phyloP scores from a whole-genome alignment of 2,888 invertebrate species.

The Acanthosepion esculentum region DNA sequence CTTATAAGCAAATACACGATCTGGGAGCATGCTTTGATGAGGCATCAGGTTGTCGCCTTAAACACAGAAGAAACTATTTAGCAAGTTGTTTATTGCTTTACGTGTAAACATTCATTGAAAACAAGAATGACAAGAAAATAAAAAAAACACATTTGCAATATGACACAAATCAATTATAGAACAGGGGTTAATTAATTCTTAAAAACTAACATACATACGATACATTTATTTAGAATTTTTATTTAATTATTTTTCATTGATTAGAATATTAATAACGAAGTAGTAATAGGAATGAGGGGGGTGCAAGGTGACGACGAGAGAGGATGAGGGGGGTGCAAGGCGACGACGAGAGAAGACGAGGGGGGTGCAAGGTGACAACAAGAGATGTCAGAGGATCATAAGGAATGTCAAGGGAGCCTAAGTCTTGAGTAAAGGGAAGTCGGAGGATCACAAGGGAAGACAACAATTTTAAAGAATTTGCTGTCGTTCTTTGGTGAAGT shows the following conservation, averaged over 20 bases:
- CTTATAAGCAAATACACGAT: neutral
- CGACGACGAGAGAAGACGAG: too few species aligned
- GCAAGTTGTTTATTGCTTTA: neutral
- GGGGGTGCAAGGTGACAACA: neutral
- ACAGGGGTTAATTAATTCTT: neutral
- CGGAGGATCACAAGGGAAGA: too few species aligned
- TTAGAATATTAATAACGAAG: neutral
- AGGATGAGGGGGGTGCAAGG: neutral
- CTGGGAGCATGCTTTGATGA: neutral
- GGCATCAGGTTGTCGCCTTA: neutral
- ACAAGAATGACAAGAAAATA: neutral
- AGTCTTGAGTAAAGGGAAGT: neutral
- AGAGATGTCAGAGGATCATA: neutral
- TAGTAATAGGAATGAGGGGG: neutral
- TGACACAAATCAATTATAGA: neutral
- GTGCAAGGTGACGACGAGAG: neutral
- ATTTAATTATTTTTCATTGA: neutral
- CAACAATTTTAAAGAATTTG: neutral
- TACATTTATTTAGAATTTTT: neutral
- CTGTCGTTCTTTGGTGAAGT: neutral
- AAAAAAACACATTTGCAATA: neutral
- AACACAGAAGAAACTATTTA: neutral
- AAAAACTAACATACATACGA: neutral
- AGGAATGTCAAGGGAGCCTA: too few species aligned
- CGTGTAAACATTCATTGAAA: neutral